A percentile compares a stretch with the other conserved stretches of the same genome.
Conservation (phyloP, 2,113 vertebrate genomes). For the Aplodontia rufa region DNA sequence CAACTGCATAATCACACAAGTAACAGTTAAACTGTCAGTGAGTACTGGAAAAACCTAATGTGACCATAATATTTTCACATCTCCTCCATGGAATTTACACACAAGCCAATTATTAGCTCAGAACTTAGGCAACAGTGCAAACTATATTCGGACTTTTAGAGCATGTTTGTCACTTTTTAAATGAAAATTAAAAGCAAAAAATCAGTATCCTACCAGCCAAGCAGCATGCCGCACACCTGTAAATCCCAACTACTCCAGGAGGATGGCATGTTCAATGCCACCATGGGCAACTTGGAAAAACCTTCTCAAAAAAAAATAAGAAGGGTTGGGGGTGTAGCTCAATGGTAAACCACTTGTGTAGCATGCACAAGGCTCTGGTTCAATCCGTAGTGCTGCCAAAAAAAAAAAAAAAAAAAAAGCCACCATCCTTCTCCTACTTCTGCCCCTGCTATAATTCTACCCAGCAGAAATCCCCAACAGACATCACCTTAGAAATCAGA, state of each 20-base stretch:
- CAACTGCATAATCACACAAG: not conserved
- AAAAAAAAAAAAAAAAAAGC: too few species aligned
- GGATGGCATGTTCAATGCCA: not conserved
- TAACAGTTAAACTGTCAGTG: not conserved
- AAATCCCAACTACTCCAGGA: not conserved
- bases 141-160: not conserved
- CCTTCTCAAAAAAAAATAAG: not conserved
- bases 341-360: not conserved
- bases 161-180: not conserved
- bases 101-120: not conserved
- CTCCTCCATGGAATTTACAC: not conserved
- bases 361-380: not conserved
- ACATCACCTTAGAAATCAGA: fast-evolving
- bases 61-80: not conserved
- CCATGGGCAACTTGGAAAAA: too few species aligned
- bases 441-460: not conserved
- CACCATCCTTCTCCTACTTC: not conserved
- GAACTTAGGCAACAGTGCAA: not conserved
- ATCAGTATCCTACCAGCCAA: not conserved
- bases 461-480: not conserved
- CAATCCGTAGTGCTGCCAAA: not conserved
- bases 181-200: too few species aligned
- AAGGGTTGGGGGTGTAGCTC: not conserved
- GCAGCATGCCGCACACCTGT: not conserved
- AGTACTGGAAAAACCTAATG: not conserved